Evolutionary conservation across 1,140 invertebrate species (phyloP), one percentile per base, ranked within the genome.

Genomic region (Zaprionus capensis): DNA sequence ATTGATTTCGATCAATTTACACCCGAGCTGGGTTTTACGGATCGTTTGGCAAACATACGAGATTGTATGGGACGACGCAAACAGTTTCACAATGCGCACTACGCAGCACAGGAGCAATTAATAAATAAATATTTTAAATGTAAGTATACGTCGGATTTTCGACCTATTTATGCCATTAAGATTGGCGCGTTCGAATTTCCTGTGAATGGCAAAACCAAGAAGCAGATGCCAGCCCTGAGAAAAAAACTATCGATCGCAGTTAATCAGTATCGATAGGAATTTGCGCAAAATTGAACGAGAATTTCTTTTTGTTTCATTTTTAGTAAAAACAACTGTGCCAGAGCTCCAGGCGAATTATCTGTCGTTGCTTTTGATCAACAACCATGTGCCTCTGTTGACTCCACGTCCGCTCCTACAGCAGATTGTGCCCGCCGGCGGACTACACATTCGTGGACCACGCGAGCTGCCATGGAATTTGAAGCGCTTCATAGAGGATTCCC

Each of bases 331-430:
- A 68, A 92, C 36, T 82, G 80, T 95, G 26, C 80, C 92, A 38
- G 92, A 94, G 0, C 56, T 95, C 31, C 92, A 94, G 61, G 93
- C 81, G 9, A 93, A 94, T 72, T 93, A 94, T 71, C 84, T 93
- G 14, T 93, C 94, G 0, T 55, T 92, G 14, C 36, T 92, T 4
- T 53, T 92, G 36, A 53, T 93, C 0, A 93, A 93, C 59, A 92
- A 91, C 24, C 90, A 93, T 80, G 79, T 92, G 11, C 87, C 91
- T 5, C 59, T 93, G 22, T 74, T 91, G 57, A 91, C 75, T 1
- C 84, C 91, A 1, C 71, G 83, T 14, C 91, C 92, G 4, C 20
- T 83, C 22, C 24, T 92, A 9, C 72, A 71, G 17, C 91, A 92
- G 11, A 92, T 93, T 24, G 76, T 92, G 14, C 71, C 92, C 1